Conservation (phyloP, 2,797 vertebrate genomes). For the Lagodon rhomboides region DNA sequence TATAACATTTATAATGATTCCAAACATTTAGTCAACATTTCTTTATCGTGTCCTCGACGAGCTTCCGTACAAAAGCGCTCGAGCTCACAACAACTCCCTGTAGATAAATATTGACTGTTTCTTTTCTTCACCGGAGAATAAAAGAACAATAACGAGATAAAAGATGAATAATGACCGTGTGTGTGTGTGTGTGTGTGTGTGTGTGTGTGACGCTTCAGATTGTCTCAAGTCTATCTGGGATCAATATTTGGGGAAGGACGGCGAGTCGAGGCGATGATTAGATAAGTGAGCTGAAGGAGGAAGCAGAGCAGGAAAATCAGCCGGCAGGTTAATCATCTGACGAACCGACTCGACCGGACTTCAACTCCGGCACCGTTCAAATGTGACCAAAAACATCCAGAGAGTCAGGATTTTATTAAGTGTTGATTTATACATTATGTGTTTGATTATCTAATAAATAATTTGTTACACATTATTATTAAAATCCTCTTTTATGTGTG, state of each 20-base stretch:
- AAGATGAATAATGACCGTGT: constrained; percentile 25
- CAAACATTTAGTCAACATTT: neutral
- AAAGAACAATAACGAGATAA: constrained; percentile 71
- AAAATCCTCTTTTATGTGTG: too few relatives aligned
- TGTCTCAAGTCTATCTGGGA: constrained; percentile 64
- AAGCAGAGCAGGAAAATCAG: constrained; percentile 54
- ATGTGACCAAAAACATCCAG: too few relatives aligned
- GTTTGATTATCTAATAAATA: too few relatives aligned
- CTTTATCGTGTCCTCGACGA: neutral
- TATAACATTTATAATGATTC: neutral
- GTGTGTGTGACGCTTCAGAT: constrained; percentile 35
- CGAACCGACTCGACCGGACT: neutral
- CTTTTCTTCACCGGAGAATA: constrained; percentile 43
- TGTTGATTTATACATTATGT: too few relatives aligned
- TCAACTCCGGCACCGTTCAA: neutral
- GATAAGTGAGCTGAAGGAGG: constrained; percentile 68
- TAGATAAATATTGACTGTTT: constrained; percentile 64
- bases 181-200: constrained; percentile 20
- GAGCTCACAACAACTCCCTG: constrained; percentile 32
- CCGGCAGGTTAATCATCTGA: constrained; percentile 60
- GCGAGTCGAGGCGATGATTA: constrained; percentile 72
- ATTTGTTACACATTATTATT: too few relatives aligned
- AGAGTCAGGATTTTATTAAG: too few relatives aligned
- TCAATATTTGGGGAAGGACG: constrained; percentile 76
- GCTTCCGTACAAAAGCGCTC: neutral